Percentiles rank a stretch among this genome's conserved stretches.
Evolutionary conservation across 1,140 invertebrate species (phyloP).

Genomic region (Drosophila repleta): DNA sequence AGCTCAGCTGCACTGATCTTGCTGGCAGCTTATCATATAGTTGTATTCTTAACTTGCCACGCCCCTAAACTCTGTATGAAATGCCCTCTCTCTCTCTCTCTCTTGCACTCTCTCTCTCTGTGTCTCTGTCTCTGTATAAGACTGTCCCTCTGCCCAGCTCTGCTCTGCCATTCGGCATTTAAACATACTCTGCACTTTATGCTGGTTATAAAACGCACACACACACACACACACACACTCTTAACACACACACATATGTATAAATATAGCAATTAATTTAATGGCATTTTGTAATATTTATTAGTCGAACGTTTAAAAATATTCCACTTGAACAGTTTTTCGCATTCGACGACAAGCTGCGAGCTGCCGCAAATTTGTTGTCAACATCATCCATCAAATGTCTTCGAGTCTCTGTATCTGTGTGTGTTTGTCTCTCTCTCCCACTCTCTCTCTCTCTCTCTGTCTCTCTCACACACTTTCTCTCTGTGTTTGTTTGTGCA

Average conservation of each 20-base stretch:
- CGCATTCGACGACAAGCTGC: conserved; percentile 10
- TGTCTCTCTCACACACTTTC: no score
- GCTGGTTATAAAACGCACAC: neutral
- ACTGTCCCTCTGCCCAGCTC: no score
- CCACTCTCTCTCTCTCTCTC: no score
- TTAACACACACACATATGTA: neutral
- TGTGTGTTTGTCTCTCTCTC: neutral
- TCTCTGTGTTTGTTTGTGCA: neutral
- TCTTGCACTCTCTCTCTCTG: no score
- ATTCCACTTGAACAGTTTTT: neutral
- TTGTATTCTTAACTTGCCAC: no score
- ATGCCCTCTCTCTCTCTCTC: no score
- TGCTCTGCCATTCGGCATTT: no score
- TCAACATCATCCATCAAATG: conserved; percentile 45
- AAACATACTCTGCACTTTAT: neutral
- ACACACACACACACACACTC: neutral
- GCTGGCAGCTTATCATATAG: no score
- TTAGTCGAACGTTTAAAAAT: conserved; percentile 37
- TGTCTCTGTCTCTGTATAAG: no score
- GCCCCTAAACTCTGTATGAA: no score
- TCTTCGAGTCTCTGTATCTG: neutral
- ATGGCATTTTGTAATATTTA: conserved; percentile 38
- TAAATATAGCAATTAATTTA: conserved; percentile 28
- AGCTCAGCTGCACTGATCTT: no score
- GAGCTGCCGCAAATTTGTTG: conserved; percentile 20